Evolutionary conservation across 2,113 vertebrate genomes (phyloP).

Genomic region (Mirounga angustirostris): DNA sequence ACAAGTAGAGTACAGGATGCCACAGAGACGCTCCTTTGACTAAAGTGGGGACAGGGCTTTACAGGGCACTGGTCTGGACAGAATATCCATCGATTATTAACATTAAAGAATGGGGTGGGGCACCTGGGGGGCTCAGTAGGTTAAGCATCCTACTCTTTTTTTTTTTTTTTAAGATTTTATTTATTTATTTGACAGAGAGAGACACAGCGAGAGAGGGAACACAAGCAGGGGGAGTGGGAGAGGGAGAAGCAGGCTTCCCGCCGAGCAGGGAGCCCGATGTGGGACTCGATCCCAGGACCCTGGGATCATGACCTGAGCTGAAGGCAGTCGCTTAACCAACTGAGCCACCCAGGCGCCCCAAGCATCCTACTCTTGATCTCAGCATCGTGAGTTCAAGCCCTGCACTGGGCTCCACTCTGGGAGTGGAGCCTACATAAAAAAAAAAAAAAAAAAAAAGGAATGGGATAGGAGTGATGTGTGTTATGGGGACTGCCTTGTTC

Average conservation of each 20-base stretch:
- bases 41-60: background rate
- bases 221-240: no score
- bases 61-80: background rate
- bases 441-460: no score
- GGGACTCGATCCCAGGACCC: no score
- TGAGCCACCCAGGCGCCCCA: background rate
- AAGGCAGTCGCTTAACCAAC: no score
- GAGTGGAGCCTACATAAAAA: no score
- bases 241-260: no score
- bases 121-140: background rate
- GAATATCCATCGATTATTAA: background rate
- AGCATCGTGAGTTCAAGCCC: background rate
- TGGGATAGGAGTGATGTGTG: background rate
- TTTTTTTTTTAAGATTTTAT: no score
- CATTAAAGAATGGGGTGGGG: background rate
- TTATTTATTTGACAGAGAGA: no score
- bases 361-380: background rate
- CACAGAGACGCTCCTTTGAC: background rate
- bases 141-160: background rate
- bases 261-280: no score
- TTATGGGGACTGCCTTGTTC: background rate
- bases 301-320: no score
- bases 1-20: background rate
- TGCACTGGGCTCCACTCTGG: background rate
- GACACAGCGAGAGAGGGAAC: no score